Conservation (phyloP, 2,888 invertebrate species). For the Plagiodera versicolora region DNA sequence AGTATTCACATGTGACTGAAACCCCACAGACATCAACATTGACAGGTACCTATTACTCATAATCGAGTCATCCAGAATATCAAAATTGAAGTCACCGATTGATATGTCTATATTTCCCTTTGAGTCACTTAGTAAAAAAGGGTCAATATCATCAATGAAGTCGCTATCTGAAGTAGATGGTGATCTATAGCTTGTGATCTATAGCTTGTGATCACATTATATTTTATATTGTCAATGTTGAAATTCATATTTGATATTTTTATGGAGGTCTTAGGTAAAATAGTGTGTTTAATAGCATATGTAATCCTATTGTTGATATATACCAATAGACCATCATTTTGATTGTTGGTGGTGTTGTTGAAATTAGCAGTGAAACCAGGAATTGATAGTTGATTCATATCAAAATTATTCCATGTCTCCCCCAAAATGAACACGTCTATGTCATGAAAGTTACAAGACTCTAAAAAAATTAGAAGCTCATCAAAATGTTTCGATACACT, state of each 20-base stretch:
- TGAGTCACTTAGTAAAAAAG: background rate
- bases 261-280: background rate
- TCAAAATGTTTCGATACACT: background rate
- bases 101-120: no score
- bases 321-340: background rate
- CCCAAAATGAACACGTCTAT: slow-evolving; percentile 2
- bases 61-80: no score
- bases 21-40: no score
- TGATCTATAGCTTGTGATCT: slow-evolving; percentile 4
- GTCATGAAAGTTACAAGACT: background rate
- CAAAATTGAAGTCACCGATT: no score
- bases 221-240: background rate
- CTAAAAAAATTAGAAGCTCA: background rate
- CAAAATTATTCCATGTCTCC: background rate
- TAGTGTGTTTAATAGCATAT: background rate
- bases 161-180: slow-evolving; percentile 3
- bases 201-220: background rate
- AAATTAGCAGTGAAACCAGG: background rate
- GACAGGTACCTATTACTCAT: no score
- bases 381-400: background rate
- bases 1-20: no score
- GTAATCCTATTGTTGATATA: background rate
- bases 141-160: background rate
- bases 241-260: background rate
- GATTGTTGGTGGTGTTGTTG: background rate